Percentiles rank a stretch among this genome's conserved stretches.
phyloP scores from a whole-genome alignment of 2,113 vertebrate species.

The Mus musculus region DNA sequence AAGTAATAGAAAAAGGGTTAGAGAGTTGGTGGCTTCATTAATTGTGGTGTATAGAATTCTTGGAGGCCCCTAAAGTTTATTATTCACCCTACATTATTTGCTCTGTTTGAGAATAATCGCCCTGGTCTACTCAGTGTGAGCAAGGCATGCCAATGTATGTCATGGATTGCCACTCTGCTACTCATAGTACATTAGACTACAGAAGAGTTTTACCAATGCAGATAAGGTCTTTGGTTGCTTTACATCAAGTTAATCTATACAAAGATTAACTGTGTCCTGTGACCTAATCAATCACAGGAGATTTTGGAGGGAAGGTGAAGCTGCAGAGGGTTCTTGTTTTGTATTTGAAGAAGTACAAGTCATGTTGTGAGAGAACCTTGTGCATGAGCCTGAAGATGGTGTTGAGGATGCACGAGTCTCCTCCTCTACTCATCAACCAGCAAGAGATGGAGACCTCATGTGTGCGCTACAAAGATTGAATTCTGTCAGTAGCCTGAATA shows the following conservation, averaged over 20 bases:
- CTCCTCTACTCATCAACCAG: not conserved
- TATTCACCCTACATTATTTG: not conserved
- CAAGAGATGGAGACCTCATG: not conserved
- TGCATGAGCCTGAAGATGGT: too few species aligned
- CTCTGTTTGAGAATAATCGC: not conserved
- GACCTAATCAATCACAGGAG: not conserved
- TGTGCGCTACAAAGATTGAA: not conserved
- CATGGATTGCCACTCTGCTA: not conserved
- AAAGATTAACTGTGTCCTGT: not conserved
- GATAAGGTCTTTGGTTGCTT: not conserved
- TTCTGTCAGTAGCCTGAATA: not conserved
- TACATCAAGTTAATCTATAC: not conserved
- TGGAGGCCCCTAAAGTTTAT: not conserved
- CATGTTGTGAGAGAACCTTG: not conserved
- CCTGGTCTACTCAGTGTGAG: not conserved
- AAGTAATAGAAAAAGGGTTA: not conserved
- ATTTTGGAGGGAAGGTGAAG: not conserved
- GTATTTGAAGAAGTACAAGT: not conserved
- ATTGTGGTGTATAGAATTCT: not conserved
- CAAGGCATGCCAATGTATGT: not conserved
- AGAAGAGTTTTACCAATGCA: not conserved
- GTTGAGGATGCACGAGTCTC: fast-evolving
- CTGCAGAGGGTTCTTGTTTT: not conserved
- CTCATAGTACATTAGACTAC: not conserved
- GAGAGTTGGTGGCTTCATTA: not conserved